These are phyloP conservation scores for Pherbina coryleti DNA, from an alignment of 2,888 invertebrate genomes.

Conservation along the genomic window DNA sequence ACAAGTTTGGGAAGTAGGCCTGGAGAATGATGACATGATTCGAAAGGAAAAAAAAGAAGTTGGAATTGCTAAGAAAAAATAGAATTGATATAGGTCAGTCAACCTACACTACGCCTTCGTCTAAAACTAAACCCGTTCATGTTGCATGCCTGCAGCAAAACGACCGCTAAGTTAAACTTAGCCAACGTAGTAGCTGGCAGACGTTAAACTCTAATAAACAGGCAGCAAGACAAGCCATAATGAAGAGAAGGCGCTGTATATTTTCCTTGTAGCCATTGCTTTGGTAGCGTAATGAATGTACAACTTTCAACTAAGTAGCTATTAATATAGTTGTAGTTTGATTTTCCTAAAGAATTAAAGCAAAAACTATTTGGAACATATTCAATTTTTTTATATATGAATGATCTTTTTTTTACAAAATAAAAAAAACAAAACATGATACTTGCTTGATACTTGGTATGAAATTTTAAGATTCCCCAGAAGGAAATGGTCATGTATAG, in stretches of 20 bases:
- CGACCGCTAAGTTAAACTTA: neutral
- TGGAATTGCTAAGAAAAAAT: neutral
- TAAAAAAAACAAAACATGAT: no score
- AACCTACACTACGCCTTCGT: neutral
- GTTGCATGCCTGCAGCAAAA: neutral
- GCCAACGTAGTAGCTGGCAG: neutral
- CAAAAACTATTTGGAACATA: no score
- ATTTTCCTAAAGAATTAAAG: no score
- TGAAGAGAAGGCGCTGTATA: neutral
- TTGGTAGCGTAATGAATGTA: no score
- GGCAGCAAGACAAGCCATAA: neutral
- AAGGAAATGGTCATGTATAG: no score
- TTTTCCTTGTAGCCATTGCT: neutral
- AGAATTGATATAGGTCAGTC: neutral
- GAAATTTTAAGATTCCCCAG: no score
- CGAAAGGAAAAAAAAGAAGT: neutral
- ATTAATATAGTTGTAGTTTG: no score
- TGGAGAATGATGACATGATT: neutral
- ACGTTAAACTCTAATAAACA: constrained; percentile 19
- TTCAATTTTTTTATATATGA: no score
- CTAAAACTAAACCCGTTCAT: neutral
- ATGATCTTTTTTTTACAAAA: no score
- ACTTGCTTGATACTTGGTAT: no score
- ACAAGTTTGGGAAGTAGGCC: neutral
- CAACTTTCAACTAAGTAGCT: no score